Conservation (phyloP, 53 echinoderm and acorn worm genomes). For the Paelopatides confundens region DNA sequence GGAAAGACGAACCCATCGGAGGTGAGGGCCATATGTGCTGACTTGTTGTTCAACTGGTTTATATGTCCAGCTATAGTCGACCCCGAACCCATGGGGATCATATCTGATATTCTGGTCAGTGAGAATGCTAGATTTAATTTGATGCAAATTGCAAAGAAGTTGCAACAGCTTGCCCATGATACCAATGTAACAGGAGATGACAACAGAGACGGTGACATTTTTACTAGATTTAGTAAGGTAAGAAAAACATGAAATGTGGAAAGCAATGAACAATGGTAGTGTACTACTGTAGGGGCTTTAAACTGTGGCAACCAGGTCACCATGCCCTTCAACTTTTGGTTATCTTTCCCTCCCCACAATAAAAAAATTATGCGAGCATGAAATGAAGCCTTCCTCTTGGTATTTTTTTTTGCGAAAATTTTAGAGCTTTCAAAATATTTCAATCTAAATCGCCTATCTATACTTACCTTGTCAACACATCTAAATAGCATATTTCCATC, state of each 20-base stretch:
- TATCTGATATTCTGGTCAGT: constrained; percentile 93
- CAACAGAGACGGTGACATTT: constrained; percentile 69
- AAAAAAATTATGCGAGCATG: too few species aligned
- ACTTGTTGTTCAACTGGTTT: constrained; percentile 88
- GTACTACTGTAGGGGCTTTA: too few species aligned
- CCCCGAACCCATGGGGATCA: constrained; percentile 93
- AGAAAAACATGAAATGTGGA: neutral
- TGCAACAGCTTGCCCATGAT: constrained; percentile 83
- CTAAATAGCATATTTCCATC: too few species aligned
- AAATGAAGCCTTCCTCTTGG: too few species aligned
- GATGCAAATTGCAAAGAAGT: constrained; percentile 96
- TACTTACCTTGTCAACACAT: too few species aligned
- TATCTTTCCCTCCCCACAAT: too few species aligned
- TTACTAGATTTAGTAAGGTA: constrained; percentile 86
- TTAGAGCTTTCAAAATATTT: too few species aligned
- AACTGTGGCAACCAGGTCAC: too few species aligned
- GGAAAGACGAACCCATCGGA: constrained; percentile 75
- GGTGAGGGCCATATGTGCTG: constrained; percentile 89
- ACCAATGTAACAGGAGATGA: constrained; percentile 6
- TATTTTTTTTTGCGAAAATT: too few species aligned
- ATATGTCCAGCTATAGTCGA: constrained; percentile 93
- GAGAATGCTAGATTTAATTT: constrained; percentile 92
- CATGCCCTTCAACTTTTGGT: too few species aligned
- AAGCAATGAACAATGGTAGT: too few species aligned
- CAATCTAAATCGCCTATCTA: too few species aligned